phyloP scores from a whole-genome alignment of 2,797 vertebrate species.

The Oceanodroma leucorhoa region DNA sequence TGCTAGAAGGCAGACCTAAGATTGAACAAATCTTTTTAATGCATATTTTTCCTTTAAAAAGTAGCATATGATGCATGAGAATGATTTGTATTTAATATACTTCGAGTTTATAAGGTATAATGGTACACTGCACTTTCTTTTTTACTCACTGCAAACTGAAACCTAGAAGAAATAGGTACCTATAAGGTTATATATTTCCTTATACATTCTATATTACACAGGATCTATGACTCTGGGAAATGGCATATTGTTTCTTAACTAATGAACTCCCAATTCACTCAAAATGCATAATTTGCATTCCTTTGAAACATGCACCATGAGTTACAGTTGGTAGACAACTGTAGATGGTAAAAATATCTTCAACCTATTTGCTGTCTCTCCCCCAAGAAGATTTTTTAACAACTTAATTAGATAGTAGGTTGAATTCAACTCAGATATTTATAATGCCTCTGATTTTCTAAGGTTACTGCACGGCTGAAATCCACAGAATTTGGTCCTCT shows the following conservation, averaged over 20 bases:
- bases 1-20: slow-evolving; percentile 63
- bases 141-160: slow-evolving; percentile 4
- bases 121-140: background rate
- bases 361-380: background rate
- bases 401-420: background rate
- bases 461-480: background rate
- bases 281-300: background rate
- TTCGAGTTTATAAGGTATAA: slow-evolving; percentile 44
- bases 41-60: slow-evolving; percentile 68
- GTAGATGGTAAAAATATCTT: background rate
- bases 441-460: background rate
- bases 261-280: slow-evolving; percentile 2
- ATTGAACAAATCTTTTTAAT: slow-evolving; percentile 69
- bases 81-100: slow-evolving; percentile 62
- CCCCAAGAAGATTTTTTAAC: background rate
- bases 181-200: background rate
- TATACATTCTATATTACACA: background rate
- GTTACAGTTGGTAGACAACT: background rate
- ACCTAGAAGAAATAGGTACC: background rate
- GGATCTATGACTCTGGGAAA: background rate
- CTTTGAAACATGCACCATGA: background rate
- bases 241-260: background rate
- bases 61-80: slow-evolving; percentile 54
- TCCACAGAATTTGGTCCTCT: background rate
- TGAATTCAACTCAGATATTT: background rate